Conservation (phyloP, 1,140 invertebrate genomes). For the Drosophila varians region DNA sequence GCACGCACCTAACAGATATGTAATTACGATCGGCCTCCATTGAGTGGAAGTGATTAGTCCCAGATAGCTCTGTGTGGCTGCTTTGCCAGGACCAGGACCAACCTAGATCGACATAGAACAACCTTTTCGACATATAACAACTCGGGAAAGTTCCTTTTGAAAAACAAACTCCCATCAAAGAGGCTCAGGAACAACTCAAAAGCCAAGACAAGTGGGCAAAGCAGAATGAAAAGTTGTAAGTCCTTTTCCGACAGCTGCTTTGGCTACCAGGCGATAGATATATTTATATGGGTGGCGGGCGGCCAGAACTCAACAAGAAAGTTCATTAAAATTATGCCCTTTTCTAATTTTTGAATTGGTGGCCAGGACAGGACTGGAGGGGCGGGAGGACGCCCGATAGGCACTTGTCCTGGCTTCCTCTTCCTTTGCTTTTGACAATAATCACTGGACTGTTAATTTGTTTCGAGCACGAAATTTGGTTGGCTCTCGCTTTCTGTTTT, state of each 20-base stretch:
- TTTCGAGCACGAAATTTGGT: slow-evolving; percentile 52
- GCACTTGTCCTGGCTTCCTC: slow-evolving; percentile 72
- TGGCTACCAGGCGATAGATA: slow-evolving; percentile 50
- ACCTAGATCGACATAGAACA: slow-evolving; percentile 21
- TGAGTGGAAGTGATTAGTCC: slow-evolving; percentile 65
- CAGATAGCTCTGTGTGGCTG: slow-evolving; percentile 1
- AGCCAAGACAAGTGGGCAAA: slow-evolving; percentile 57
- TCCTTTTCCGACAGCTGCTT: slow-evolving; percentile 77
- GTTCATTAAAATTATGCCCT: slow-evolving; percentile 82
- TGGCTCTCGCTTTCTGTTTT: slow-evolving; percentile 34
- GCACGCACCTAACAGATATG: slow-evolving; percentile 46
- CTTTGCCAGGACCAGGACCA: neutral
- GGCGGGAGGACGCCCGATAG: slow-evolving; percentile 39
- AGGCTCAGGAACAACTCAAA: slow-evolving; percentile 57
- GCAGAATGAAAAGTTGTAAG: slow-evolving; percentile 65
- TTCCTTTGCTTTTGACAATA: slow-evolving; percentile 78
- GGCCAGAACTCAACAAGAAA: slow-evolving; percentile 55
- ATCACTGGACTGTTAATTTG: slow-evolving; percentile 81
- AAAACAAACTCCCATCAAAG: slow-evolving; percentile 58
- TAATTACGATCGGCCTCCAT: slow-evolving; percentile 49
- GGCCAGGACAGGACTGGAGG: neutral
- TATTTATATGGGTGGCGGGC: slow-evolving; percentile 14
- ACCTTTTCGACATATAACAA: slow-evolving; percentile 27
- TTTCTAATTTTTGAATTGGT: slow-evolving; percentile 72
- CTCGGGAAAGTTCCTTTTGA: slow-evolving; percentile 28